Percentiles rank a stretch among this genome's conserved stretches.
These are phyloP conservation scores for Metallyticus violacea DNA, from an alignment of 2,888 invertebrate genomes.

Conservation along the genomic window DNA sequence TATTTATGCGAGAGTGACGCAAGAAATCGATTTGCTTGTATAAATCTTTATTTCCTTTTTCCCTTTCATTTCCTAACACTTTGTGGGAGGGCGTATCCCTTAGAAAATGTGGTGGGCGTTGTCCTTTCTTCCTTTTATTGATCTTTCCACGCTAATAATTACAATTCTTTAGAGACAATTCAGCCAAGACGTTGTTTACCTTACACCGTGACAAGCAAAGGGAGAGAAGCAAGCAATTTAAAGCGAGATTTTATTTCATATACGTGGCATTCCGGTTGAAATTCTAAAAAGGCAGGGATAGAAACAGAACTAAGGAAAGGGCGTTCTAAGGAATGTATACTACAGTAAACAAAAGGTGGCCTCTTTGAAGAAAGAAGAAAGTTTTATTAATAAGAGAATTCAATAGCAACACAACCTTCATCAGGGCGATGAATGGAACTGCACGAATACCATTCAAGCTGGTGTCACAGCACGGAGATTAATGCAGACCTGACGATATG, in stretches of 20 bases:
- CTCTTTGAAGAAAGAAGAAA: neutral
- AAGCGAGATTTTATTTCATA: too few relatives aligned
- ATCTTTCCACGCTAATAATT: neutral
- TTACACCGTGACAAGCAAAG: neutral
- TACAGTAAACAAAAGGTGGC: neutral
- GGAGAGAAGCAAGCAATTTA: neutral
- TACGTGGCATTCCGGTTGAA: too few relatives aligned
- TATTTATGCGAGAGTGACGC: neutral
- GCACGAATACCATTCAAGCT: too few relatives aligned
- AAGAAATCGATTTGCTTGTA: neutral
- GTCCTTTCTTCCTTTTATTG: neutral
- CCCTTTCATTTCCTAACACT: too few relatives aligned
- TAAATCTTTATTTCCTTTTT: neutral
- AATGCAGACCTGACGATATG: too few relatives aligned
- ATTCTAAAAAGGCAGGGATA: too few relatives aligned
- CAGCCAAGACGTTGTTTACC: too few relatives aligned
- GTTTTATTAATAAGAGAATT: neutral
- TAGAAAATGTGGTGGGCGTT: neutral
- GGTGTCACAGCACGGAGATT: neutral
- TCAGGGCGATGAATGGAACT: too few relatives aligned
- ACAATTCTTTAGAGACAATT: neutral
- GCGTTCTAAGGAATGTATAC: too few relatives aligned
- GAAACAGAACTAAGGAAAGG: too few relatives aligned
- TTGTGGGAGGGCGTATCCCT: neutral
- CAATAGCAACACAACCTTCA: neutral